Conservation (phyloP, 2,888 invertebrate species). For the Eledona agricola region DNA sequence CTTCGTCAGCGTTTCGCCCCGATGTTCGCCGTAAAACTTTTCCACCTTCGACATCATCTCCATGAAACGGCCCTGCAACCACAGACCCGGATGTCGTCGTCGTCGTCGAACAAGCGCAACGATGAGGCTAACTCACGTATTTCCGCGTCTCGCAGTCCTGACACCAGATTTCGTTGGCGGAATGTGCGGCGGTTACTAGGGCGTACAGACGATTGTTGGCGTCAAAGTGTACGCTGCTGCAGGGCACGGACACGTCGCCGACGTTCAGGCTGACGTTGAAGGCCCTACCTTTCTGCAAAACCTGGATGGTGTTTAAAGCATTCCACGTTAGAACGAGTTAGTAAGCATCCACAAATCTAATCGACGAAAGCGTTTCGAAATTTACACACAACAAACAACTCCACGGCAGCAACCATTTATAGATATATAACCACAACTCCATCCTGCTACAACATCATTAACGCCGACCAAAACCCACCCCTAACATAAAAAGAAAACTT, state of each 20-base stretch:
- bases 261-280: constrained; percentile 35
- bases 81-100: too few relatives aligned
- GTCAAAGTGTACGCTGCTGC: constrained; percentile 56
- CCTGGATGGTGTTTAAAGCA: constrained; percentile 45
- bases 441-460: too few relatives aligned
- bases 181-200: constrained; percentile 60
- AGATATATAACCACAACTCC: neutral
- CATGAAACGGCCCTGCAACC: constrained; percentile 61
- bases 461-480: too few relatives aligned
- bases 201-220: constrained; percentile 61
- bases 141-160: constrained; percentile 64
- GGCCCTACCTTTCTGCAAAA: constrained; percentile 58
- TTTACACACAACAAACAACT: neutral
- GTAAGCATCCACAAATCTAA: constrained; percentile 33
- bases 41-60: constrained; percentile 60
- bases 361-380: constrained; percentile 3
- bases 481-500: too few relatives aligned
- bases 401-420: neutral
- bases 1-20: constrained; percentile 37
- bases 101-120: too few relatives aligned
- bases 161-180: constrained; percentile 65
- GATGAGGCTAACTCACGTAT: constrained; percentile 64
- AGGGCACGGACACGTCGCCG: constrained; percentile 56
- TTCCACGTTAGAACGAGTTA: constrained; percentile 28
- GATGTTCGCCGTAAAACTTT: constrained; percentile 54